Percentiles rank a stretch among this genome's conserved stretches.
phyloP scores from a whole-genome alignment of 2,113 vertebrate species.

The Salvelinus sp. region DNA sequence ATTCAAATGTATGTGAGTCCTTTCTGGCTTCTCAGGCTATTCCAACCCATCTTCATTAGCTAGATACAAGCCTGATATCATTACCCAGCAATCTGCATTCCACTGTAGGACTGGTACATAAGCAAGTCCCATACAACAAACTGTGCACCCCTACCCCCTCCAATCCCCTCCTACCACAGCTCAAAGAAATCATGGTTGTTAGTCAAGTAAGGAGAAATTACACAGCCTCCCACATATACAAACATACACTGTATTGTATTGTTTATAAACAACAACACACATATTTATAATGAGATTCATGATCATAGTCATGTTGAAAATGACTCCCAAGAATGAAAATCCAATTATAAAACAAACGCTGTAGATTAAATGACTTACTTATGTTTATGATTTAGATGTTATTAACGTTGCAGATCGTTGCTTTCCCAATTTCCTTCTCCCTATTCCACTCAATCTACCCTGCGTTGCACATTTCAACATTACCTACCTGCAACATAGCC shows the following conservation, averaged over 20 bases:
- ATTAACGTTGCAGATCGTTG: conserved; percentile 80
- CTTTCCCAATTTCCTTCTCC: conserved; percentile 76
- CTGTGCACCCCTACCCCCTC: conserved; percentile 1
- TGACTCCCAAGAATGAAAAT: conserved; percentile 34
- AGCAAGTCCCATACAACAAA: background rate
- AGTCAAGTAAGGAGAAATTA: conserved; percentile 34
- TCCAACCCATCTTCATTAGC: conserved; percentile 54
- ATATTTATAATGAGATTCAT: conserved; percentile 47
- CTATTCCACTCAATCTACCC: conserved; percentile 71
- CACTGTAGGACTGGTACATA: background rate
- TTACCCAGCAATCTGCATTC: background rate
- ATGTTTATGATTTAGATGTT: conserved; percentile 84
- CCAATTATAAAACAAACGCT: conserved; percentile 48
- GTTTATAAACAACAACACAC: conserved; percentile 24
- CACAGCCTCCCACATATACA: conserved; percentile 28
- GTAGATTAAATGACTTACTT: conserved; percentile 74
- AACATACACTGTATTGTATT: conserved; percentile 17
- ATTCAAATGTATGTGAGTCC: conserved; percentile 32
- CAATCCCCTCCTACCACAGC: conserved; percentile 20
- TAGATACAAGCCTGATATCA: conserved; percentile 8
- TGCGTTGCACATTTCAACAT: conserved; percentile 69
- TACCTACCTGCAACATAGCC: background rate
- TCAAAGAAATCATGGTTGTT: conserved; percentile 43
- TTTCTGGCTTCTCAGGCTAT: conserved; percentile 48
- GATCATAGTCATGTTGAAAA: conserved; percentile 33